Evolutionary conservation across 2,113 vertebrate genomes (phyloP), one percentile per base, ranked within the genome.

Genomic region (Lepisosteus oculatus): DNA sequence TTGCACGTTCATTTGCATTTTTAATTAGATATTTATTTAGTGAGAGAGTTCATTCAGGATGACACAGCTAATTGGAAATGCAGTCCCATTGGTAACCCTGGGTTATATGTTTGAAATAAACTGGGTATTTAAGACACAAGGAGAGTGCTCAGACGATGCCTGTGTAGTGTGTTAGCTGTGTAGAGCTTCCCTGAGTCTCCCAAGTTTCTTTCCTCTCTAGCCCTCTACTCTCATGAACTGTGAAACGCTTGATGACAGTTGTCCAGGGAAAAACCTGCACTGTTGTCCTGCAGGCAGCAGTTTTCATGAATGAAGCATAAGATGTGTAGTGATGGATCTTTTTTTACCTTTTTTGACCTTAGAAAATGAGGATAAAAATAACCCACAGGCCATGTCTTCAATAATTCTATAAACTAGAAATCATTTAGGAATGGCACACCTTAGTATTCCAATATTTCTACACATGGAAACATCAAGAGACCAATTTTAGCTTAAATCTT

Each of bases 11-110:
- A 78, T 81, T 81, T 81, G 67, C 79, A 78, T 81, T 76, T 78
- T 81, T 76, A 76, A 81, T 80, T 72, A 74, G 72, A 76, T 77
- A 73, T 77, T 77, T 72, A 74, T 78, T 76, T 70, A 74, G 72
- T 61, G 44, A 68, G 59, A 62, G 74, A 66, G 70, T 76, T 81
- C 76, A 78, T 78, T 81, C 75, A 74, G 66, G 70, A 74, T 65
- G 76, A 74, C 79, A 77, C 68, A 62, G 71, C 76, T 81, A 81
- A 81, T 81, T 76, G 79, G 70, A 72, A 72, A 67, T 70, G 72
- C 71, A 70, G 44, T 81, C 79, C 77, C 79, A 71, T 66, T 76
- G 65, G 77, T 67, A 72, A 72, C 45, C 65, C 55, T 73, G 68
- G 65, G 67, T 70, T 76, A 80, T 73, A 75, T 72, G 65, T 56